phyloP scores from a whole-genome alignment of 1,140 invertebrate genomes.

The Panagrolaimus sp. region DNA sequence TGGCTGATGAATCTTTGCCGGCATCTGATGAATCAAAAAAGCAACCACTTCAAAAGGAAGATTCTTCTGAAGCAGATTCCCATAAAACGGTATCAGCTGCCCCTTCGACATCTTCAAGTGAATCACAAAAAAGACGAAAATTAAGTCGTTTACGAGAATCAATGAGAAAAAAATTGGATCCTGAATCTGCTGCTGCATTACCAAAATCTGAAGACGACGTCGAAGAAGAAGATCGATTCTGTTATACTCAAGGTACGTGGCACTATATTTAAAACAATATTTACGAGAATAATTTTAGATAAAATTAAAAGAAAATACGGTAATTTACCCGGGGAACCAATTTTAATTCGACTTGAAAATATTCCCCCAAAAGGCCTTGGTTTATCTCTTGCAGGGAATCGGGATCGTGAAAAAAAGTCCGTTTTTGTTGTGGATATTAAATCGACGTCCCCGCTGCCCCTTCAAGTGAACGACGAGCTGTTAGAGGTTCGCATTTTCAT shows the following conservation, averaged over 20 bases:
- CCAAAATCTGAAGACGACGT: conserved; percentile 71
- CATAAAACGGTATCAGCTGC: neutral
- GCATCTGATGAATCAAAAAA: neutral
- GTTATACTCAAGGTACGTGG: conserved; percentile 75
- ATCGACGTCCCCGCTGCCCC: conserved; percentile 75
- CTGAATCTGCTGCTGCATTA: conserved; percentile 76
- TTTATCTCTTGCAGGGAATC: conserved; percentile 72
- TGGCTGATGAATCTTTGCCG: conserved; percentile 2
- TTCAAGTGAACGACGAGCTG: conserved; percentile 88
- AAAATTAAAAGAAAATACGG: conserved; percentile 86
- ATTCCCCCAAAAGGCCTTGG: conserved; percentile 69
- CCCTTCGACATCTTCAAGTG: neutral
- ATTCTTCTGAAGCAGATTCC: neutral
- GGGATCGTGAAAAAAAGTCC: conserved; percentile 86
- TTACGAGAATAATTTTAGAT: conserved; percentile 65
- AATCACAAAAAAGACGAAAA: neutral
- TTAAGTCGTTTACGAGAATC: conserved; percentile 15
- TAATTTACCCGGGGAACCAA: conserved; percentile 68
- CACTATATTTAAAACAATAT: conserved; percentile 3
- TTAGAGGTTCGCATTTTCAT: conserved; percentile 70
- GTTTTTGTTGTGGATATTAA: conserved; percentile 91
- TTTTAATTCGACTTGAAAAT: conserved; percentile 69
- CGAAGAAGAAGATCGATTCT: conserved; percentile 80
- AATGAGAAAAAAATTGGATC: conserved; percentile 64
- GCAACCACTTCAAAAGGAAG: neutral